A percentile compares a stretch with the other conserved stretches of the same genome.
phyloP scores from a whole-genome alignment of 2,113 vertebrate species.

The Dermatemys mawii region DNA sequence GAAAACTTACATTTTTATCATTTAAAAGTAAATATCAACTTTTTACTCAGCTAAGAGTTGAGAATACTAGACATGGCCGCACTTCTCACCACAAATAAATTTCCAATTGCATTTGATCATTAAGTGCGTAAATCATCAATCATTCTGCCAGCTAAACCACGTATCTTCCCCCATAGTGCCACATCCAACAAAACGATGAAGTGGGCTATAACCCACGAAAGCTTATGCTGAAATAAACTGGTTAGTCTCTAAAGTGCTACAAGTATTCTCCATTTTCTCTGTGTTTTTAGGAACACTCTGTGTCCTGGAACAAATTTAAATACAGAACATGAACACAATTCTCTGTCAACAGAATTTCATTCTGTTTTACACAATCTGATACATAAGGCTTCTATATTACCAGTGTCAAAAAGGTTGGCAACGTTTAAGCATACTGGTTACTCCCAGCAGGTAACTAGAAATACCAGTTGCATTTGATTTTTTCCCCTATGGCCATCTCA shows the following conservation, averaged over 20 bases:
- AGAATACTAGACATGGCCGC: background rate
- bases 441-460: background rate
- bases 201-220: too few species aligned
- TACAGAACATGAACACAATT: fast-evolving
- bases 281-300: background rate
- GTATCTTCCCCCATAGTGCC: background rate
- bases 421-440: background rate
- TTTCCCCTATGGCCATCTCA: background rate
- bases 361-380: background rate
- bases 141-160: background rate
- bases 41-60: background rate
- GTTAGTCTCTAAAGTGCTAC: too few species aligned
- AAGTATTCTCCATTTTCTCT: too few species aligned
- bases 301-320: background rate
- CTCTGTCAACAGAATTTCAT: background rate
- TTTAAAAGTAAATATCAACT: constrained; percentile 31
- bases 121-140: background rate
- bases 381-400: background rate
- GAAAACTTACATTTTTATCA: constrained; percentile 9
- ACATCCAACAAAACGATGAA: too few species aligned
- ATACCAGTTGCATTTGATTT: constrained; percentile 4
- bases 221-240: too few species aligned
- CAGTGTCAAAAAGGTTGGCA: background rate
- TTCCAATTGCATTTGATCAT: background rate
- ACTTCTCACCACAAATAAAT: background rate